phyloP scores from a whole-genome alignment of 2,113 vertebrate species.

The Illadopsis cleaveri region DNA sequence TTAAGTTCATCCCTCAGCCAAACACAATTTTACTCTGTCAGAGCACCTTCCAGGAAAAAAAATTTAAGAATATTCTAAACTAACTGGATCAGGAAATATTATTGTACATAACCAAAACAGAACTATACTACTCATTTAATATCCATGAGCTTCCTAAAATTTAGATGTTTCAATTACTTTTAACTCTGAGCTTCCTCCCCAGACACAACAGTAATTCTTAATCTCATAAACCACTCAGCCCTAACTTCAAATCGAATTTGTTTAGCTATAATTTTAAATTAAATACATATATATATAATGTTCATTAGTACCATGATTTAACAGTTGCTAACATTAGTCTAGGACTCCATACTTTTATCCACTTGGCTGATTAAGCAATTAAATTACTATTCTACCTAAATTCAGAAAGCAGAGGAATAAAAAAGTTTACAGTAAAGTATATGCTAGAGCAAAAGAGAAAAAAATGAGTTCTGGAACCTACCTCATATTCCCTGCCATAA shows the following conservation, averaged over 20 bases:
- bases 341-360: background rate
- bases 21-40: background rate
- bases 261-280: background rate
- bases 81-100: background rate
- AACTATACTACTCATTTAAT: background rate
- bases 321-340: background rate
- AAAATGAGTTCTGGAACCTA: slow-evolving; percentile 70
- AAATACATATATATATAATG: accelerated
- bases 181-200: background rate
- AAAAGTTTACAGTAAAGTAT: background rate
- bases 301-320: background rate
- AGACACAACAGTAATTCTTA: background rate
- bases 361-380: background rate
- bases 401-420: background rate
- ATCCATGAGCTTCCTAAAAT: background rate
- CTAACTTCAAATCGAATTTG: background rate
- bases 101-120: background rate
- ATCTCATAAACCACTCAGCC: background rate
- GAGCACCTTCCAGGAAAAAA: background rate
- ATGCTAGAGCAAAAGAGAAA: background rate
- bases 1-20: background rate
- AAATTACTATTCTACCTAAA: background rate
- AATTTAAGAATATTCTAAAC: background rate
- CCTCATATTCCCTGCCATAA: slow-evolving; percentile 93
- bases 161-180: background rate